phyloP scores from a whole-genome alignment of 1,140 invertebrate genomes.

The Drosophila navojoa region DNA sequence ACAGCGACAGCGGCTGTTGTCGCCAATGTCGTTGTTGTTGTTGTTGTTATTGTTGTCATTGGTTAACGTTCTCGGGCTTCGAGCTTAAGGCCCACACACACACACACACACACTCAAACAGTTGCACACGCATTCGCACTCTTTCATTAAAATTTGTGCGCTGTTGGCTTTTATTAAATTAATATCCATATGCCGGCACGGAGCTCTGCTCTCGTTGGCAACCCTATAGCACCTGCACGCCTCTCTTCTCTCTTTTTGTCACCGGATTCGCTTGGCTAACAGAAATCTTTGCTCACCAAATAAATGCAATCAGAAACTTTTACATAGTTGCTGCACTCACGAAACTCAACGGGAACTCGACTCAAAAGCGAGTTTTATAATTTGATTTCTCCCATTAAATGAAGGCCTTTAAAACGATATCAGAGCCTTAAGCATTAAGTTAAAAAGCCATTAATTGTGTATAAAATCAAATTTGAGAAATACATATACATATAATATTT shows the following conservation, averaged over 20 bases:
- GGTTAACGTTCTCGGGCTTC: constrained; percentile 15
- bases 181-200: constrained; percentile 58
- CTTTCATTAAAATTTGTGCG: constrained; percentile 77
- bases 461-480: too few relatives aligned
- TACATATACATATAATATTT: too few relatives aligned
- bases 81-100: constrained; percentile 32
- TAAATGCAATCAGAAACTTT: constrained; percentile 38
- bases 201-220: not conserved
- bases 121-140: constrained; percentile 43
- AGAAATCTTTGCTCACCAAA: constrained; percentile 17
- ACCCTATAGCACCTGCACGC: not conserved
- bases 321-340: constrained; percentile 23
- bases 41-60: constrained; percentile 29
- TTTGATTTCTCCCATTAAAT: not conserved
- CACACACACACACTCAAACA: constrained; percentile 39
- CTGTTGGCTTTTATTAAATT: constrained; percentile 80
- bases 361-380: not conserved
- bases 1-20: constrained; percentile 21
- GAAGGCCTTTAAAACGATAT: not conserved
- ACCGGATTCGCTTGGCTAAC: not conserved
- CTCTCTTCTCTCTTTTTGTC: not conserved
- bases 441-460: too few relatives aligned
- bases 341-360: constrained; percentile 3
- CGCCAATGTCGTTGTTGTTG: constrained; percentile 28
- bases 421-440: too few relatives aligned